Percentiles rank a stretch among this genome's conserved stretches.
phyloP scores from a whole-genome alignment of 2,888 invertebrate species.

The Argyresthia albistria region DNA sequence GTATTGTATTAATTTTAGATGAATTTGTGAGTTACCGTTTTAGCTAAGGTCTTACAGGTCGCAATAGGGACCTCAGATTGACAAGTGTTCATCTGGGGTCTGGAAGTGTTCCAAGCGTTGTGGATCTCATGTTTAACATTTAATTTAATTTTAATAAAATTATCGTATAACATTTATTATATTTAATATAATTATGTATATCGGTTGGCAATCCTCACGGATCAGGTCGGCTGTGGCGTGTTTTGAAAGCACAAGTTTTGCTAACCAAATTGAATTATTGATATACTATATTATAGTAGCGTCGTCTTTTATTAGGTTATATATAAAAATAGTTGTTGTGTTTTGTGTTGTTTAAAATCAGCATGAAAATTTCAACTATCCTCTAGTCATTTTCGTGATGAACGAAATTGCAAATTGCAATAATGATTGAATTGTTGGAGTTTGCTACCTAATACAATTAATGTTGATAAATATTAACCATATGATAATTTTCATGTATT shows the following conservation, averaged over 20 bases:
- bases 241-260: slow-evolving; percentile 48
- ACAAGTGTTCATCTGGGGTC: background rate
- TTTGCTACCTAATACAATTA: slow-evolving; percentile 17
- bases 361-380: slow-evolving; percentile 42
- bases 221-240: slow-evolving; percentile 22
- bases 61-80: no score
- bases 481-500: slow-evolving; percentile 35
- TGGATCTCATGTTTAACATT: slow-evolving; percentile 21
- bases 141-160: slow-evolving; percentile 32
- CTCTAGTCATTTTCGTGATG: slow-evolving; percentile 29
- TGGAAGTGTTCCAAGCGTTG: slow-evolving; percentile 15
- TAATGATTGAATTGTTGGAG: slow-evolving; percentile 26
- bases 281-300: slow-evolving; percentile 25
- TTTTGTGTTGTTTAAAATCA: slow-evolving; percentile 52
- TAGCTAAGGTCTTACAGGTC: background rate
- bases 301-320: slow-evolving; percentile 36
- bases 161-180: slow-evolving; percentile 23
- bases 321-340: slow-evolving; percentile 47
- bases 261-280: slow-evolving; percentile 29
- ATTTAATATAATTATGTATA: slow-evolving; percentile 26
- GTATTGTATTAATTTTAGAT: slow-evolving; percentile 48
- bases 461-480: slow-evolving; percentile 33
- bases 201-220: slow-evolving; percentile 26
- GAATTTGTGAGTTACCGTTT: slow-evolving; percentile 47
- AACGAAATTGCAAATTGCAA: slow-evolving; percentile 1